Conservation (phyloP, 2,113 vertebrate species). For the Myotis davidii region DNA sequence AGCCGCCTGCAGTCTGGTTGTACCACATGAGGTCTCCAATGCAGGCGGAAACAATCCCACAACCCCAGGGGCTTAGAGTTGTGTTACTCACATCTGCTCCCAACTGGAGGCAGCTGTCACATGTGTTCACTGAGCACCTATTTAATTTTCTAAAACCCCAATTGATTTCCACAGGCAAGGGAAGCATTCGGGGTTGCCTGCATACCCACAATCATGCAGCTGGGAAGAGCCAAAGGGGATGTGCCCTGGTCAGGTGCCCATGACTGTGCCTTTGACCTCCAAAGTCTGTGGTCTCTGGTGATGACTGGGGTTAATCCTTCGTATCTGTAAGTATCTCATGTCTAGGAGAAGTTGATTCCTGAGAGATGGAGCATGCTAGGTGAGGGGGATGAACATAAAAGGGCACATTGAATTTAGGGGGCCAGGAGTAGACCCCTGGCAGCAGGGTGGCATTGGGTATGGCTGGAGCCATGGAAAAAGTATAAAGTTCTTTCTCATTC, state of each 20-base stretch:
- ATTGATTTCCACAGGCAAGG: not conserved
- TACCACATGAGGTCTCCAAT: not conserved
- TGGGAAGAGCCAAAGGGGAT: not conserved
- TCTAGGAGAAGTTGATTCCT: not conserved
- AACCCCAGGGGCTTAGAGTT: not conserved
- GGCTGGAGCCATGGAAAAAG: not conserved
- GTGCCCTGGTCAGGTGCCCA: no score
- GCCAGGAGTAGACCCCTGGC: not conserved
- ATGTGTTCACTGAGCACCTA: not conserved
- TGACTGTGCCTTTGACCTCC: not conserved
- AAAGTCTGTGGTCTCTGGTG: not conserved
- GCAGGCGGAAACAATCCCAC: rapidly evolving
- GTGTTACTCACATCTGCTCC: not conserved
- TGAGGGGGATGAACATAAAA: not conserved
- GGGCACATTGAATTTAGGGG: not conserved
- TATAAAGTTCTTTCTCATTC: not conserved
- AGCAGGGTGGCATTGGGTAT: not conserved
- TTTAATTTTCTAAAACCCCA: not conserved
- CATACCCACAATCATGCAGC: rapidly evolving
- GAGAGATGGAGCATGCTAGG: not conserved
- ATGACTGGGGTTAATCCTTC: not conserved
- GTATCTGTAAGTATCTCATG: not conserved
- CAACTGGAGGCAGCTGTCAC: not conserved
- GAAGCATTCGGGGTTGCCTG: not conserved
- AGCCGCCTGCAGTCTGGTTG: rapidly evolving